Percentiles rank a stretch among this genome's conserved stretches.
phyloP scores from a whole-genome alignment of 2,797 vertebrate genomes.

The Pristis pectinata region DNA sequence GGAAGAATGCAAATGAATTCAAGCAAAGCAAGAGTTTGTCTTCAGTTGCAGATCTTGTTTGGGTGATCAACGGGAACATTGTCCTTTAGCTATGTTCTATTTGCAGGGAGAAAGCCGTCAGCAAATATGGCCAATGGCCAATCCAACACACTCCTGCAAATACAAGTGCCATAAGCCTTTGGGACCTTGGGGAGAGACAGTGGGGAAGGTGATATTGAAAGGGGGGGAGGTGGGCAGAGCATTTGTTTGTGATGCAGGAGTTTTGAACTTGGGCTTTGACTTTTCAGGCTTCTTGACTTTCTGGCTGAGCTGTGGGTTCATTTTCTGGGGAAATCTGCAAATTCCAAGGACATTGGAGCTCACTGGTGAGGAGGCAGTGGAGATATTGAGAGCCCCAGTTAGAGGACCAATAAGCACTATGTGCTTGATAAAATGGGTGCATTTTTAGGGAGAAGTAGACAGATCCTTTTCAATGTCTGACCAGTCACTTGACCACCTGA shows the following conservation, averaged over 20 bases:
- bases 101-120: background rate
- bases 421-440: background rate
- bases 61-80: background rate
- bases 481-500: too few species aligned
- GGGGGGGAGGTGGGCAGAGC: too few species aligned
- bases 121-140: background rate
- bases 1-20: background rate
- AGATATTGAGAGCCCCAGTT: background rate
- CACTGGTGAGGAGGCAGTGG: background rate
- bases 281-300: background rate
- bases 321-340: background rate
- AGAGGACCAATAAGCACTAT: background rate
- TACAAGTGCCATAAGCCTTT: background rate
- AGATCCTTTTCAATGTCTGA: too few species aligned
- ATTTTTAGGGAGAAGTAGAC: too few species aligned
- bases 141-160: background rate
- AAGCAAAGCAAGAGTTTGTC: background rate
- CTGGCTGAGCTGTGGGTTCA: background rate
- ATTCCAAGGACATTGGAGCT: background rate
- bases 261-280: background rate
- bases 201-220: background rate
- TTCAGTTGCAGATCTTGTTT: background rate
- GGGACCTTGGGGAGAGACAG: background rate
- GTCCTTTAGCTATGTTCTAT: background rate
- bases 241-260: too few species aligned